These are phyloP conservation scores for Phylloscopus trochiloides DNA, from an alignment of 2,113 vertebrate genomes.

Conservation along the genomic window DNA sequence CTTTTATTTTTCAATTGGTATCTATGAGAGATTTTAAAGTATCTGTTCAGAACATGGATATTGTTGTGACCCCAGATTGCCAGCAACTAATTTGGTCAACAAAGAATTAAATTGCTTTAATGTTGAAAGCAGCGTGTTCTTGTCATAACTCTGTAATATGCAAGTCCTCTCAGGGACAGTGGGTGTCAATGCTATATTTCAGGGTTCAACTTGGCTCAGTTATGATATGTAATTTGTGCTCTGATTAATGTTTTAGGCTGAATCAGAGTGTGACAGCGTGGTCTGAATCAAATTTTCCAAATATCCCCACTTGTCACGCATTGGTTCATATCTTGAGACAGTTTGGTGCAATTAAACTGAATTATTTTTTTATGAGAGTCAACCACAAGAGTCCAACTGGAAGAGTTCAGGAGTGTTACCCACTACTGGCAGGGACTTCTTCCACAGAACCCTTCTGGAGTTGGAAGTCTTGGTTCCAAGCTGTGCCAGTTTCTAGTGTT, in stretches of 20 bases:
- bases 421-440: not conserved
- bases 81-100: not conserved
- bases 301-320: not conserved
- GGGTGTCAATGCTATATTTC: not conserved
- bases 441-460: not conserved
- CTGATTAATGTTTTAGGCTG: not conserved
- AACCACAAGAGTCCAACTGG: not conserved
- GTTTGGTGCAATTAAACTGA: not conserved
- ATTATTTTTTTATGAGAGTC: not conserved
- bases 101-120: not conserved
- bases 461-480: not conserved
- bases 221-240: not conserved
- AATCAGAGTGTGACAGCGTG: not conserved
- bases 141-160: not conserved
- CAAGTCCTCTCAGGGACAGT: not conserved
- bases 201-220: not conserved
- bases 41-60: not conserved
- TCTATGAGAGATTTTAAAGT: not conserved
- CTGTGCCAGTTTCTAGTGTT: not conserved
- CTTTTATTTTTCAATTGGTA: not conserved
- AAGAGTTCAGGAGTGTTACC: not conserved
- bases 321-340: not conserved
- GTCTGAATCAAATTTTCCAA: not conserved
- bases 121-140: not conserved
- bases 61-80: not conserved